Evolutionary conservation across 2,888 invertebrate genomes (phyloP).

Genomic region (Rapana venosa): DNA sequence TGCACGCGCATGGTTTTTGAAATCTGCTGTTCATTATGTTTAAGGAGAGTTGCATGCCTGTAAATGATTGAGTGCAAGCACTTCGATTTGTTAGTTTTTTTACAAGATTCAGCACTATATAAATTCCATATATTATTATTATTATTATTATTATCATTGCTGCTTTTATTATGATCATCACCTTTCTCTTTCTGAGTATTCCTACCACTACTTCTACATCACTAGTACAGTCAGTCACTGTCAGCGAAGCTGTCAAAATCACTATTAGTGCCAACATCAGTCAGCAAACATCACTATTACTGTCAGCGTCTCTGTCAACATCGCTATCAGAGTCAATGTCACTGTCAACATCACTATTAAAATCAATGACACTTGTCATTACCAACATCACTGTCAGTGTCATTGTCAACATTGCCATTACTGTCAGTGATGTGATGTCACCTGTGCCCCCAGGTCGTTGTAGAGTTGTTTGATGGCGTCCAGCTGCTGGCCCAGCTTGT

Average conservation of each 20-base stretch:
- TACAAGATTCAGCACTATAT: no score
- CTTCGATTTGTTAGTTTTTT: no score
- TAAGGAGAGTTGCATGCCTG: no score
- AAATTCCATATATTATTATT: not conserved
- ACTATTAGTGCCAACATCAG: not conserved
- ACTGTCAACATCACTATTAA: not conserved
- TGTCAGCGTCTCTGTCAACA: not conserved
- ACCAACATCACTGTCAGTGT: not conserved
- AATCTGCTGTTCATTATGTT: no score
- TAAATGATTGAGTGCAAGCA: no score
- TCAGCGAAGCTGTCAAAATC: not conserved
- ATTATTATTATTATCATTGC: not conserved
- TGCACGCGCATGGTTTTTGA: no score
- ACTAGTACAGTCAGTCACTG: not conserved
- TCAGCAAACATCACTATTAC: not conserved
- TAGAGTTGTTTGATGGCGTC: slow-evolving; percentile 88
- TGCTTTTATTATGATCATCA: not conserved
- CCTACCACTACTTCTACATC: no score
- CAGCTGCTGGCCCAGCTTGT: slow-evolving; percentile 85
- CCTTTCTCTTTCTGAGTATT: no score
- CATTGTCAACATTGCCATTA: not conserved
- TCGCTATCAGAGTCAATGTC: not conserved
- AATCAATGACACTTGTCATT: not conserved
- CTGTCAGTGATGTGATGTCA: slow-evolving; percentile 46
- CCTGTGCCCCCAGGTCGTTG: slow-evolving; percentile 83